Base-by-base conservation (phyloP, 1,140 invertebrate species). In the Drosophila pachea region DNA sequence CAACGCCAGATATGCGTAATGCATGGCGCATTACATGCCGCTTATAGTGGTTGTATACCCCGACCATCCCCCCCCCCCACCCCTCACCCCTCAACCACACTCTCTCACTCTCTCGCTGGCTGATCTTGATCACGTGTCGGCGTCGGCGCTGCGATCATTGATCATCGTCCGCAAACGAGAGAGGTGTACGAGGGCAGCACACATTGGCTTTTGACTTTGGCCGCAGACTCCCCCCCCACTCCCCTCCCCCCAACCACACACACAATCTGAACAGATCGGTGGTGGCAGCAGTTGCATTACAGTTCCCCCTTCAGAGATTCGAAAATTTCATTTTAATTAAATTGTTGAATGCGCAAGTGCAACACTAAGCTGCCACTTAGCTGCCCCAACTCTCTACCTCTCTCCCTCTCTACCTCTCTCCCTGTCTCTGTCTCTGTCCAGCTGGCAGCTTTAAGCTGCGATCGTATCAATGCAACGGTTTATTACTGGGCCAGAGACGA, bases 311-410 rank as follows among this genome's bases (percentile, higher is more conserved):
- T 43, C 40, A 4, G 74, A 83, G 79, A 86, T 81, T 81, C 81
- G 74, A 64, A 86, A 86, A 86, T 86, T 84, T 86, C 64, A 86
- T 86, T 86, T 86, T 86, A 86, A 86, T 86, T 86, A 86, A 86
- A 86, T 86, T 86, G 81, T 86, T 86, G 76, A 69, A 65, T 84
- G 81, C 76, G 40, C 73, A 72, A 59, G 64, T 68, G 61, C 74
- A 70, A 76, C 68, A 62, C 62, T 74, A 75, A 73, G 73, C 65
- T 64, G 61, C 70, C 79, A 76, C 59, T 78, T 83, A 75, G 65
- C 50, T 56, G 48, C n/a, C 0, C 29, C 7, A 31, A 11, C 31
- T 12, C 48, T 35, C 38, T 14, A 38, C 32, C 14, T 32, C 42
- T 38, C 50, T 56, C 43, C 53, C 43, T 36, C 32, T 58, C 14